These are phyloP conservation scores for Hypotaenidia philippensis DNA, from an alignment of 2,797 vertebrate genomes.

Conservation along the genomic window DNA sequence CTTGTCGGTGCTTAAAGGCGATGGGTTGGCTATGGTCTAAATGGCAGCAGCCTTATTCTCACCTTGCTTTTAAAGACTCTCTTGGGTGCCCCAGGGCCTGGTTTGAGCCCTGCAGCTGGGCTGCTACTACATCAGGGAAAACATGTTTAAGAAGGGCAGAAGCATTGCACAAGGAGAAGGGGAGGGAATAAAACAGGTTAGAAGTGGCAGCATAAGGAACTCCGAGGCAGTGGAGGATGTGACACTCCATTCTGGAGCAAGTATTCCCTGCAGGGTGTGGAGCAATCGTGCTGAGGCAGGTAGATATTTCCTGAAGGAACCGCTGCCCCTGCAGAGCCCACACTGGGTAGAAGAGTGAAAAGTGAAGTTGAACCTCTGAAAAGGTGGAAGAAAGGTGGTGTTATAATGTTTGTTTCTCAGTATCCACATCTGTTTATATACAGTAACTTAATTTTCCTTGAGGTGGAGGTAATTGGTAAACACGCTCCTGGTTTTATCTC, in stretches of 20 bases:
- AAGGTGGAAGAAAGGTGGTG: not conserved
- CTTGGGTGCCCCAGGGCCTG: rapidly evolving
- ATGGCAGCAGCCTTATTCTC: not conserved
- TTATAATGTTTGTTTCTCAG: not conserved
- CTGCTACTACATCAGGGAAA: not conserved
- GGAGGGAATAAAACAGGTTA: not conserved
- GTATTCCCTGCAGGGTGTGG: not conserved
- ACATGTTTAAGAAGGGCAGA: not conserved
- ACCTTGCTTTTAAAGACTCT: rapidly evolving
- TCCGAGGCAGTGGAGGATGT: not conserved
- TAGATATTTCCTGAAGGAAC: not conserved
- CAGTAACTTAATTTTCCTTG: not conserved
- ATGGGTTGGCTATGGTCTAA: not conserved
- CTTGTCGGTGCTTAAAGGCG: not conserved
- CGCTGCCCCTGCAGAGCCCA: not conserved
- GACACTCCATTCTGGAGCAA: rapidly evolving
- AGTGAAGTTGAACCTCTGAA: not conserved
- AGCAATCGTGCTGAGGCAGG: not conserved
- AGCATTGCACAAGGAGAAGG: not conserved
- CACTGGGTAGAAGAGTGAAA: not conserved
- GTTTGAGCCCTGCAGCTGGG: rapidly evolving
- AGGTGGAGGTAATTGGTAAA: not conserved
- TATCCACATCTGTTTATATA: not conserved
- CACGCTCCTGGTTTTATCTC: not conserved
- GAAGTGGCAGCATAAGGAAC: not conserved